Base-by-base conservation (phyloP, 2,797 vertebrate genomes). In the Hippocampus kuda region DNA sequence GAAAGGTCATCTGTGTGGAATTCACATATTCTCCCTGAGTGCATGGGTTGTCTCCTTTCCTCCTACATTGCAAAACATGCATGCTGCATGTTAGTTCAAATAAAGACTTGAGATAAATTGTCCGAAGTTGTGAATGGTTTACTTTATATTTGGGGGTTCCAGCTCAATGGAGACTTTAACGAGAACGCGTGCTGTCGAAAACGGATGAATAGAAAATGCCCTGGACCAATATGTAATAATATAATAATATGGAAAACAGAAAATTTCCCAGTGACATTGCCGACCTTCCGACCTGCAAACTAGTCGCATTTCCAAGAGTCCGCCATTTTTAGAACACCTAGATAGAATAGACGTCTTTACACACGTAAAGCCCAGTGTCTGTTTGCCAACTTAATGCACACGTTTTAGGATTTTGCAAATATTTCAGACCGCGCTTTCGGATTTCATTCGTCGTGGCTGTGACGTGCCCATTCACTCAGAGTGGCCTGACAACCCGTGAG, bases 401-500 rank as follows among this genome's bases (percentile, higher is more conserved):
- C 11, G 10, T 34, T 18, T 34, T 60, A 27, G 3, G 1, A 34
- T 20, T 3, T 60, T 11, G 27, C 27, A 34, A 60, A 60, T 34
- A 34, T 22, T 38, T 59, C 26, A 12, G 13, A 59, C 12, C 5
- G n/a, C 57, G 57, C 15, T 34, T 30, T 24, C 24, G 10, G 26
- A 65, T 42, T 18, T 9, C 0, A 20, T 65, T 65, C 5, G 7
- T 48, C 24, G 42, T 65, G 13, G 12, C 41, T 5, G 24, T 27
- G 44, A 27, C 44, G 22, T 65, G 0, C 1, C 42, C 42, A 18
- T 15, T 24, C 16, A 48, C 42, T 27, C 44, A 6, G 34, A 62
- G 12, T 57, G 41, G 61, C 70, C 53, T 69, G 51, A 71, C 74
- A 78, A 65, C 26, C 64, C 22, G 48, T 53, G 72, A 48, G 51